phyloP scores from a whole-genome alignment of 2,888 invertebrate genomes.

The Quadroppia sp. region DNA sequence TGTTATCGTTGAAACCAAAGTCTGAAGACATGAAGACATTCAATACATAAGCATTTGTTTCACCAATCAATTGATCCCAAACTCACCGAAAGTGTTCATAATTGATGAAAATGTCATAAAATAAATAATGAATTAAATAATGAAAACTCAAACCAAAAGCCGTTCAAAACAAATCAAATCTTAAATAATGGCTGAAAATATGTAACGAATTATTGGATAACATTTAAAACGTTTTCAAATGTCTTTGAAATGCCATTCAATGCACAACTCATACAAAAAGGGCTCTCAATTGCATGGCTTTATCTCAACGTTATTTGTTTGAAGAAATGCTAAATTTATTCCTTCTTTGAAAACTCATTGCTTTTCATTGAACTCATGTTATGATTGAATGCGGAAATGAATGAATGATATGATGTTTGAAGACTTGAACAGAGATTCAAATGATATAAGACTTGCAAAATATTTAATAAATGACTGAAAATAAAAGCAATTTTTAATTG shows the following conservation, averaged over 20 bases:
- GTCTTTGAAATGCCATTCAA: neutral
- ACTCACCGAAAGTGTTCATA: constrained; percentile 31
- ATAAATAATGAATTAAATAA: neutral
- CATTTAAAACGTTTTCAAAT: neutral
- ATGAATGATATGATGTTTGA: too few species aligned
- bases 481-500: too few species aligned
- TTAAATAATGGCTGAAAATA: constrained; percentile 34
- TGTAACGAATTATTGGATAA: constrained; percentile 16
- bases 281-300: too few species aligned
- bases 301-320: too few species aligned
- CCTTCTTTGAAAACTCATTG: too few species aligned
- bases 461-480: too few species aligned
- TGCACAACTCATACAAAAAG: too few species aligned
- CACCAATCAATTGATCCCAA: neutral
- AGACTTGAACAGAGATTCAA: too few species aligned
- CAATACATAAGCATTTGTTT: too few species aligned
- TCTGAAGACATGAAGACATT: neutral
- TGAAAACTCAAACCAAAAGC: constrained; percentile 3
- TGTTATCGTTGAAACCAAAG: constrained; percentile 7
- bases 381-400: too few species aligned
- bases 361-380: neutral
- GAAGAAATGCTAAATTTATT: too few species aligned
- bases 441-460: too few species aligned
- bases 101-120: neutral
- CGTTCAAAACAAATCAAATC: neutral